Conservation (phyloP, 2,797 vertebrate genomes). For the Eurystomus glaucurus region DNA sequence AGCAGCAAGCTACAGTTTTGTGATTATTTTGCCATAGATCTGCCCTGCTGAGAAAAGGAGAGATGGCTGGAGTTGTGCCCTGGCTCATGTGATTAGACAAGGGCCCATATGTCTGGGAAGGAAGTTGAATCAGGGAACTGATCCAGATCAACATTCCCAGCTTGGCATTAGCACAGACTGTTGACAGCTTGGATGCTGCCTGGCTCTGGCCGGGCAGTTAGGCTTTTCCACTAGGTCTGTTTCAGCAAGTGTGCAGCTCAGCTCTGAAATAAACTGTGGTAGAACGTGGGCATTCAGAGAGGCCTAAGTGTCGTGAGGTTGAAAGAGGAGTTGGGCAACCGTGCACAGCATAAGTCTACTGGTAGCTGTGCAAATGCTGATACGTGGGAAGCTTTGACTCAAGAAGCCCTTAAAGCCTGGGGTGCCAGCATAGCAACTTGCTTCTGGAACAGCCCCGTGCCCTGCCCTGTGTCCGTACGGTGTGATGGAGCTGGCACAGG, state of each 20-base stretch:
- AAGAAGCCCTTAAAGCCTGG: neutral
- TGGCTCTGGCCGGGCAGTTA: neutral
- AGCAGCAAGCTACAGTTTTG: neutral
- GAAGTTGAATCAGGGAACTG: neutral
- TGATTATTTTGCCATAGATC: neutral
- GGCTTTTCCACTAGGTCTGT: neutral
- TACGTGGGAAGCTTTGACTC: neutral
- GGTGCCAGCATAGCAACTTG: accelerated
- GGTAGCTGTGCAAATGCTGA: neutral
- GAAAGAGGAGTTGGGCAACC: neutral
- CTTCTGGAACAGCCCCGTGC: neutral
- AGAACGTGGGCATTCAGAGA: neutral
- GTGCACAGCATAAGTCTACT: accelerated
- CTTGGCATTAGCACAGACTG: neutral
- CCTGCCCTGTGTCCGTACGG: accelerated
- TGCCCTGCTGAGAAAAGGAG: neutral
- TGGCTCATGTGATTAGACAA: neutral
- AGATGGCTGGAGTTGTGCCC: neutral
- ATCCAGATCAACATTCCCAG: neutral
- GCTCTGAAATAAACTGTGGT: neutral
- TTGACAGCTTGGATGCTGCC: neutral
- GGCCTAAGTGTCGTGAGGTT: neutral
- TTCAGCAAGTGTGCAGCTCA: neutral
- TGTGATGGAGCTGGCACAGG: neutral
- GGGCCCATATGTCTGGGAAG: neutral